Conservation (phyloP, 2,113 vertebrate species). For the Vireo altiloquus region DNA sequence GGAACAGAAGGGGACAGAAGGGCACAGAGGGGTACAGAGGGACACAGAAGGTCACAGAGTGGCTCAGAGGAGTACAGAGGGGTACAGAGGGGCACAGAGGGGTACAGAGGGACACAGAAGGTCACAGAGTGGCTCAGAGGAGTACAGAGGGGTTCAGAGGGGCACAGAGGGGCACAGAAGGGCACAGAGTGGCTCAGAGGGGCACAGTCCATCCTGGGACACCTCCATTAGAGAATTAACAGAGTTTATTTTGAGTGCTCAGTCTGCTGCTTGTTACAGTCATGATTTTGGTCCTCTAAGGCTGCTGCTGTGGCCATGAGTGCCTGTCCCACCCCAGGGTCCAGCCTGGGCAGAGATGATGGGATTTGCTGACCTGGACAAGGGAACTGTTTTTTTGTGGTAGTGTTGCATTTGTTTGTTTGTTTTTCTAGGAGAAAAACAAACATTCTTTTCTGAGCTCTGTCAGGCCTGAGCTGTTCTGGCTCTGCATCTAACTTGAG, state of each 20-base stretch:
- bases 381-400: background rate
- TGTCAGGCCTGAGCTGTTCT: background rate
- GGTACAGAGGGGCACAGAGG: background rate
- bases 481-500: background rate
- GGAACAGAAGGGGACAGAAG: background rate
- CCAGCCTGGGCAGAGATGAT: background rate
- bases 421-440: background rate
- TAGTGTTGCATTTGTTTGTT: background rate
- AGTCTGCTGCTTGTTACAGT: fast-evolving
- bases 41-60: too few relatives aligned
- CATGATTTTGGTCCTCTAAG: background rate
- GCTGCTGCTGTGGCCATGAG: fast-evolving
- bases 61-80: too few relatives aligned
- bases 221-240: background rate
- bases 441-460: background rate
- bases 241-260: background rate
- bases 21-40: too few relatives aligned
- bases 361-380: background rate
- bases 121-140: background rate
- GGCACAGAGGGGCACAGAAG: background rate
- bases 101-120: background rate
- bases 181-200: background rate
- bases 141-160: background rate
- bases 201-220: fast-evolving
- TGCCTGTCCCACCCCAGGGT: background rate